phyloP scores from a whole-genome alignment of 2,888 invertebrate genomes.

The Allacma fusca region DNA sequence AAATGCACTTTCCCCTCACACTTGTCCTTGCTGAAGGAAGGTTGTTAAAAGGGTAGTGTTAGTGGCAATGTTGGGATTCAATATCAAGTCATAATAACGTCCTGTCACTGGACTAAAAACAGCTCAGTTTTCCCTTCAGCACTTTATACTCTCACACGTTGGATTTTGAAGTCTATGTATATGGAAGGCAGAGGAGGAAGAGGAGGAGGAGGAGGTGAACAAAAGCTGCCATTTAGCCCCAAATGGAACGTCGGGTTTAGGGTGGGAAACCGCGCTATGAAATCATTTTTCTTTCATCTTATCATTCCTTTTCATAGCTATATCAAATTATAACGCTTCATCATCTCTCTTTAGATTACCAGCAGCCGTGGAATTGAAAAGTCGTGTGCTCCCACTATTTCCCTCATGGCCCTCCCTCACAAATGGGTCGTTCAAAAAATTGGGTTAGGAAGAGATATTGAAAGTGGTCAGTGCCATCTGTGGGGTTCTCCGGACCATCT shows the following conservation, averaged over 20 bases:
- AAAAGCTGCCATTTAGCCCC: neutral
- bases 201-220: neutral
- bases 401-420: neutral
- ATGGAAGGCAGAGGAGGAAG: too few relatives aligned
- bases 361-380: neutral
- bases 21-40: neutral
- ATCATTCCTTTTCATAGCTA: conserved; percentile 4
- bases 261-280: neutral
- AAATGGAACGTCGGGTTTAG: neutral
- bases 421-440: neutral
- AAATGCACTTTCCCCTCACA: neutral
- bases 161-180: too few relatives aligned
- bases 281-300: conserved; percentile 21
- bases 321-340: conserved; percentile 24
- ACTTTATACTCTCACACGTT: neutral
- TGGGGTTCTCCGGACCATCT: too few relatives aligned
- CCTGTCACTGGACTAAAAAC: neutral
- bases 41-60: neutral
- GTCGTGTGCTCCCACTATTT: neutral
- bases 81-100: neutral
- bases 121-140: neutral
- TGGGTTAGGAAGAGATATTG: neutral
- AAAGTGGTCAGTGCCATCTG: too few relatives aligned
- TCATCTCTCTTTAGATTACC: conserved; percentile 7
- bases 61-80: neutral